Percentiles rank a stretch among this genome's conserved stretches.
These are phyloP conservation scores for Bostrychus sinensis DNA, from an alignment of 2,113 vertebrate species.

Conservation along the genomic window DNA sequence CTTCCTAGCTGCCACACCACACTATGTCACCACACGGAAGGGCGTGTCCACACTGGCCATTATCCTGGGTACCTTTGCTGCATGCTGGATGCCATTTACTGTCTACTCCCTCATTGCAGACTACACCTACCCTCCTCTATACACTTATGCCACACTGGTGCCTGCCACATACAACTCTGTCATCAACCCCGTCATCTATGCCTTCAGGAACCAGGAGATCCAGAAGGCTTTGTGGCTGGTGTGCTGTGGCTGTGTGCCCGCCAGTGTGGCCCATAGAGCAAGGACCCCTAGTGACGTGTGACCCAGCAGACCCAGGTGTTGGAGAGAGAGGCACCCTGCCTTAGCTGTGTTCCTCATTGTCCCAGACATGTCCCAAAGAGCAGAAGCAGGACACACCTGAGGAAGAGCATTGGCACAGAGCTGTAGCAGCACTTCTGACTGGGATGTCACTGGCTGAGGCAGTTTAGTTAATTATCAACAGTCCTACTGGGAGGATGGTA, in stretches of 20 bases:
- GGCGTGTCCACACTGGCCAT: constrained; percentile 98
- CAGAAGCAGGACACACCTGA: constrained; percentile 33
- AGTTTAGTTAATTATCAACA: constrained; percentile 30
- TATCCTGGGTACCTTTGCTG: constrained; percentile 97
- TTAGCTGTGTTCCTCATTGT: constrained; percentile 61
- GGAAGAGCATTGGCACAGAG: constrained; percentile 12
- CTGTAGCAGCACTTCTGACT: constrained; percentile 20
- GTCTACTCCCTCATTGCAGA: constrained; percentile 97
- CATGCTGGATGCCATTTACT: constrained; percentile 99
- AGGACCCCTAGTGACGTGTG: constrained; percentile 96
- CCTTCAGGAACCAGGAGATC: constrained; percentile 99
- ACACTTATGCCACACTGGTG: constrained; percentile 97
- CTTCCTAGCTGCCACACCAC: constrained; percentile 96
- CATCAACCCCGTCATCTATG: constrained; percentile 98
- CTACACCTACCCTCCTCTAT: constrained; percentile 96
- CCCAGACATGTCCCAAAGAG: constrained; percentile 40
- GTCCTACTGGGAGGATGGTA: constrained; percentile 29
- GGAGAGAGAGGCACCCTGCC: constrained; percentile 51
- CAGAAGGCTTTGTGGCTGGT: constrained; percentile 97
- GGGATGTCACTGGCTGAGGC: constrained; percentile 20
- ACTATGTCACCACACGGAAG: constrained; percentile 97
- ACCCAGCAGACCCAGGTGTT: constrained; percentile 63
- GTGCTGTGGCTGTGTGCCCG: constrained; percentile 92
- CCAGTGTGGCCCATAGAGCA: constrained; percentile 88
- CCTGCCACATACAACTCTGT: constrained; percentile 98